A percentile compares a stretch with the other conserved stretches of the same genome.
Evolutionary conservation across 2,797 vertebrate species (phyloP).

Genomic region (Hozukius guyotensis): DNA sequence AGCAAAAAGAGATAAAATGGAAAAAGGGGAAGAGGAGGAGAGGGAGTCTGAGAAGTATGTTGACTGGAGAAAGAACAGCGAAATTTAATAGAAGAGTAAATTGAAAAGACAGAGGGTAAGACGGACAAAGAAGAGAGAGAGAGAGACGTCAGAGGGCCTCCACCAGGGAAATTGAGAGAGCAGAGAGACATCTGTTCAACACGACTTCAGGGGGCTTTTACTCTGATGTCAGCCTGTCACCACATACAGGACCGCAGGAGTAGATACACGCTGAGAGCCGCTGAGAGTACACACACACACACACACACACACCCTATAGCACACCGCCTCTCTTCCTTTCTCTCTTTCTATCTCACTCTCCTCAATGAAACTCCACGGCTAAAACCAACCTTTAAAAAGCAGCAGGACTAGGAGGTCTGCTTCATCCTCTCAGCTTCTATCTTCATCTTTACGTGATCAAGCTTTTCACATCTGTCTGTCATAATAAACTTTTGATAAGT

Average conservation of each 20-base stretch:
- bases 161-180: constrained; percentile 55
- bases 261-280: constrained; percentile 60
- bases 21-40: background rate
- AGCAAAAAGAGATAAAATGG: background rate
- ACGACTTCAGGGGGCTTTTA: constrained; percentile 72
- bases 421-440: constrained; percentile 3
- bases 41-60: constrained; percentile 5
- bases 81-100: constrained; percentile 17
- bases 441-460: constrained; percentile 1
- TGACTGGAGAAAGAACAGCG: background rate
- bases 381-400: constrained; percentile 5
- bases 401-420: background rate
- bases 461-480: constrained; percentile 2
- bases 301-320: constrained; percentile 12
- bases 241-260: constrained; percentile 63
- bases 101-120: constrained; percentile 17
- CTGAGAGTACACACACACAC: constrained; percentile 13
- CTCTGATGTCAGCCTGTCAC: constrained; percentile 77
- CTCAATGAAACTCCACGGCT: background rate
- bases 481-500: background rate
- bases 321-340: background rate
- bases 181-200: constrained; percentile 74
- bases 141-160: constrained; percentile 17
- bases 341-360: background rate
- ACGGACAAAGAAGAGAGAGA: background rate